Evolutionary conservation across 2,113 vertebrate species (phyloP).

Genomic region (Telmatochromis brachygnathus): DNA sequence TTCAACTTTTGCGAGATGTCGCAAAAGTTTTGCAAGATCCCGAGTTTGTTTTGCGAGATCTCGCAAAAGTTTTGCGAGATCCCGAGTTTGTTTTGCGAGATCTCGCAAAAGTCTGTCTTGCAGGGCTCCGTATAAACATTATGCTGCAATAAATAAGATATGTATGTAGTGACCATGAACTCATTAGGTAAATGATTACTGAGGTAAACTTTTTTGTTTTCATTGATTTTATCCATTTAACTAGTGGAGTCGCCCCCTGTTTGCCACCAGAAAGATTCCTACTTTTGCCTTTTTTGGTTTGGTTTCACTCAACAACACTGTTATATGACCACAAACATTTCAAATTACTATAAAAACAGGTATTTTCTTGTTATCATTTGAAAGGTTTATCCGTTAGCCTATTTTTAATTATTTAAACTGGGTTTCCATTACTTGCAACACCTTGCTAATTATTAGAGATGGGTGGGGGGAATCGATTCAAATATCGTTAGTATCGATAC

Average conservation of each 20-base stretch:
- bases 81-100: accelerated
- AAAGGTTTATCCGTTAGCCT: neutral
- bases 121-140: accelerated
- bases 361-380: neutral
- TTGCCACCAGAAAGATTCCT: neutral
- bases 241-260: neutral
- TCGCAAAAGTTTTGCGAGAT: too few species aligned
- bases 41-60: too few species aligned
- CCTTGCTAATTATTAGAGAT: neutral
- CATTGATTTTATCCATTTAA: neutral
- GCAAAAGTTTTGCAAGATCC: too few species aligned
- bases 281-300: neutral
- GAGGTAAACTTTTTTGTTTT: neutral
- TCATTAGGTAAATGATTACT: neutral
- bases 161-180: neutral
- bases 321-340: neutral
- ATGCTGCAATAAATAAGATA: neutral
- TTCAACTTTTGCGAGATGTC: too few species aligned
- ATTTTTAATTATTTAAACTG: neutral
- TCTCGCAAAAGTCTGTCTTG: too few species aligned
- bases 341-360: neutral
- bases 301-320: neutral
- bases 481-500: neutral
- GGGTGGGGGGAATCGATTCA: accelerated
- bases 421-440: neutral